Percentiles rank a stretch among this genome's conserved stretches.
phyloP scores from a whole-genome alignment of 2,888 invertebrate genomes.

The Theretra japonica region DNA sequence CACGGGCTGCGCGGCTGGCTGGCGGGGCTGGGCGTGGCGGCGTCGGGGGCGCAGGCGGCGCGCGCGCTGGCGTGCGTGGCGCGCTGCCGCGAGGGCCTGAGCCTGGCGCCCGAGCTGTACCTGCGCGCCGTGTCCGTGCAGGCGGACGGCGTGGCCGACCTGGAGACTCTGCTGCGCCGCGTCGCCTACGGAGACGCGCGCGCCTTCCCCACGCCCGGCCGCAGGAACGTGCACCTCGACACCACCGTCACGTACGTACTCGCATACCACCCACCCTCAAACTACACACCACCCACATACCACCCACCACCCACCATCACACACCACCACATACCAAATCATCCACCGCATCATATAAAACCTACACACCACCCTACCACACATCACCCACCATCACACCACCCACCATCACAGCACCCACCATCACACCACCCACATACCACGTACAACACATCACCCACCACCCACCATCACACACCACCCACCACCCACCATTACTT shows the following conservation, averaged over 20 bases:
- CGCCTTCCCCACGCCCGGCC: slow-evolving; percentile 97
- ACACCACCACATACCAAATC: too few relatives aligned
- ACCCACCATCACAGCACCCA: too few relatives aligned
- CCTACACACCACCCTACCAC: too few relatives aligned
- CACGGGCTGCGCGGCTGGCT: slow-evolving; percentile 96
- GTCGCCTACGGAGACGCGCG: slow-evolving; percentile 97
- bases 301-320: too few relatives aligned
- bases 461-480: too few relatives aligned
- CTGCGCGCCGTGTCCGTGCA: slow-evolving; percentile 95
- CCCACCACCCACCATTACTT: too few relatives aligned
- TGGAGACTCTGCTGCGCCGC: slow-evolving; percentile 93
- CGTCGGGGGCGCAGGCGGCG: slow-evolving; percentile 90
- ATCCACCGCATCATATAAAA: too few relatives aligned
- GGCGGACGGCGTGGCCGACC: slow-evolving; percentile 95
- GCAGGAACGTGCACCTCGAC: slow-evolving; percentile 92
- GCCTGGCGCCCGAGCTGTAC: slow-evolving; percentile 82
- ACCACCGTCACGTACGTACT: slow-evolving; percentile 90
- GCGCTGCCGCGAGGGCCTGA: slow-evolving; percentile 92
- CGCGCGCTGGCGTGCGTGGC: slow-evolving; percentile 91
- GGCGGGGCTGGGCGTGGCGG: slow-evolving; percentile 92
- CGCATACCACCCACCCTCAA: neutral
- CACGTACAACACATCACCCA: too few relatives aligned
- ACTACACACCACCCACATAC: neutral
- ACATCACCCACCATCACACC: too few relatives aligned
- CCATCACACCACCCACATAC: too few relatives aligned